These are phyloP conservation scores for Orycteropus afer DNA, from an alignment of 2,113 vertebrate species.

Conservation along the genomic window DNA sequence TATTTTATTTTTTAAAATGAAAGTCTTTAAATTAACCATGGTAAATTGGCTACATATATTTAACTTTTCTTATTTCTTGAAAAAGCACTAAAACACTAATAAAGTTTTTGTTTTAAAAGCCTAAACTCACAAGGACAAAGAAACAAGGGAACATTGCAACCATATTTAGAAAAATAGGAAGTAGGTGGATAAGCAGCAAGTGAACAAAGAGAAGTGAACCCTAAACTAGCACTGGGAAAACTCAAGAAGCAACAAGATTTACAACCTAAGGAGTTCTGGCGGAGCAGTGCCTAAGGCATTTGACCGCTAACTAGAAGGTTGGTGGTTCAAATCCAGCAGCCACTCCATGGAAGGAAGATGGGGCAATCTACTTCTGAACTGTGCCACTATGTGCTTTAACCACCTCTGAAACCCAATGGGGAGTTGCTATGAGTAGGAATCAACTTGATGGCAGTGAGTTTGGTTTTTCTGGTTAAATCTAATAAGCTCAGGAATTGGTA, in stretches of 20 bases:
- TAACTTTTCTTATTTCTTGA: not conserved
- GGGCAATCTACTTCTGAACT: no score
- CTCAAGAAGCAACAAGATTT: not conserved
- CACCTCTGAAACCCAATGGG: no score
- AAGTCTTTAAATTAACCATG: not conserved
- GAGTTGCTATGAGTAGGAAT: no score
- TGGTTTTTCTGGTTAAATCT: no score
- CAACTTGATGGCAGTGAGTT: no score
- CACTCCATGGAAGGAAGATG: no score
- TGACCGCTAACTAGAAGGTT: no score
- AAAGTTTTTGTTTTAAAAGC: conserved; percentile 32
- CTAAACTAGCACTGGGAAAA: not conserved
- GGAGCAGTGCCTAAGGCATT: no score
- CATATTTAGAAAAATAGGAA: conserved; percentile 17
- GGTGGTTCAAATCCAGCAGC: no score
- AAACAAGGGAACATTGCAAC: not conserved
- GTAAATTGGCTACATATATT: not conserved
- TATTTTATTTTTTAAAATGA: not conserved
- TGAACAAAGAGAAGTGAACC: no score
- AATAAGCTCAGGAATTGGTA: not conserved
- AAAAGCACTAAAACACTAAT: not conserved
- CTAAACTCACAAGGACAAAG: not conserved
- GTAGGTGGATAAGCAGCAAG: not conserved
- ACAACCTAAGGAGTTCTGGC: no score
- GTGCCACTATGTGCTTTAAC: no score